A percentile compares a stretch with the other conserved stretches of the same genome.
Evolutionary conservation across 2,797 vertebrate species (phyloP).

Genomic region (Argya squamiceps): DNA sequence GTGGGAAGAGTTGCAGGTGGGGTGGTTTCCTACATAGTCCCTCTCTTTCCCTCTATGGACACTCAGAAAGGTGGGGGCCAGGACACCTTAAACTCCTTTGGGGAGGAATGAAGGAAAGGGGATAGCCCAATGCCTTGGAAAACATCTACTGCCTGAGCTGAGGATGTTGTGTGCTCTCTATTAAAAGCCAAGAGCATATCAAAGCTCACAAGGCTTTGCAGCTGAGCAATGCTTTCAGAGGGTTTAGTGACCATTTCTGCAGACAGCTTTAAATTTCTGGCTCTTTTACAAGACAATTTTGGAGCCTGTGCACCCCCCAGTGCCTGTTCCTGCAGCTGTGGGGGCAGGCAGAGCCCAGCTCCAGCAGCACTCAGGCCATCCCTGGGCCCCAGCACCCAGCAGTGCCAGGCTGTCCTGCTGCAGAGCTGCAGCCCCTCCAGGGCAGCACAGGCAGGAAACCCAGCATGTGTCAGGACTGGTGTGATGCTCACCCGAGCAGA

Average conservation of each 20-base stretch:
- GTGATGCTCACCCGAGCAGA: background rate
- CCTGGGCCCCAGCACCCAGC: background rate
- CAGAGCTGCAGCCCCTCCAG: background rate
- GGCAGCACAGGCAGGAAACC: background rate
- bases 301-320: background rate
- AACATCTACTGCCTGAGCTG: background rate
- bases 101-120: background rate
- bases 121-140: background rate
- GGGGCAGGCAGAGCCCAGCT: background rate
- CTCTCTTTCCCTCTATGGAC: background rate
- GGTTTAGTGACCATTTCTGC: background rate
- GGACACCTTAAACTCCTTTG: background rate
- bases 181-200: background rate
- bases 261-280: background rate
- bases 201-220: background rate
- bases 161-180: rapidly evolving
- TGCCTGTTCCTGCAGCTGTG: background rate
- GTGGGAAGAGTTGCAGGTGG: background rate
- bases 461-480: background rate
- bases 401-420: background rate
- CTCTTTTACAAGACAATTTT: background rate
- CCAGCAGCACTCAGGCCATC: background rate
- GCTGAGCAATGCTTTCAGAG: background rate
- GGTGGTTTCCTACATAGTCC: background rate
- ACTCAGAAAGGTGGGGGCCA: rapidly evolving